Percentiles rank a stretch among this genome's conserved stretches.
phyloP scores from a whole-genome alignment of 53 echinoderm and acorn worm genomes.

The Apostichopus leukothele region DNA sequence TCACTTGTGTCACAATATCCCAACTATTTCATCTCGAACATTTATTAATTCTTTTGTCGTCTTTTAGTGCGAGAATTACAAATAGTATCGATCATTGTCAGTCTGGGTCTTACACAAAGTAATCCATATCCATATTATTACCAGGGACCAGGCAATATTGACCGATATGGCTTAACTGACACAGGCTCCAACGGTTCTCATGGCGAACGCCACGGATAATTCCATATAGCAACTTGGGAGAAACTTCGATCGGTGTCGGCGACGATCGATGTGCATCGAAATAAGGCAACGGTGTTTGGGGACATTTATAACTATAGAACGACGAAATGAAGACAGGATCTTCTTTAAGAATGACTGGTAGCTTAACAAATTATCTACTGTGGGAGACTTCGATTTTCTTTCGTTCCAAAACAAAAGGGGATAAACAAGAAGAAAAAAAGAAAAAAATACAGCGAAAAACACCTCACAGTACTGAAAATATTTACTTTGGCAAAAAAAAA shows the following conservation, averaged over 20 bases:
- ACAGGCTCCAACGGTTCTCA: neutral
- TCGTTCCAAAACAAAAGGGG: no score
- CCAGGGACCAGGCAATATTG: conserved; percentile 19
- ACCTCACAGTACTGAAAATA: no score
- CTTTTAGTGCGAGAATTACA: conserved; percentile 7
- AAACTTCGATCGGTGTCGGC: conserved; percentile 14
- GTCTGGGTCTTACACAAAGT: conserved; percentile 21
- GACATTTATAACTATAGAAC: neutral
- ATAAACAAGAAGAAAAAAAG: no score
- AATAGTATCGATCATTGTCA: conserved; percentile 15
- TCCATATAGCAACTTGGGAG: conserved; percentile 29
- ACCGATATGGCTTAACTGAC: conserved; percentile 32
- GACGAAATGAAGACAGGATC: no score
- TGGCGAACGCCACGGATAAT: conserved; percentile 30
- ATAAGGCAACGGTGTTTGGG: neutral
- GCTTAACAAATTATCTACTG: neutral
- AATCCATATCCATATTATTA: conserved; percentile 42
- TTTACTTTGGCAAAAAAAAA: no score
- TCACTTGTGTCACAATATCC: neutral
- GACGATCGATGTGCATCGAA: neutral
- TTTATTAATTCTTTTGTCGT: conserved; percentile 16
- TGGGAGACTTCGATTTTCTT: neutral
- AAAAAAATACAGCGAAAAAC: no score
- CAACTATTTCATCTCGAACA: conserved; percentile 4
- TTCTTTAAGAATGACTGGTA: neutral